Evolutionary conservation across 2,113 vertebrate genomes (phyloP), one percentile per base, ranked within the genome.

Genomic region (Nycticorax nycticorax): DNA sequence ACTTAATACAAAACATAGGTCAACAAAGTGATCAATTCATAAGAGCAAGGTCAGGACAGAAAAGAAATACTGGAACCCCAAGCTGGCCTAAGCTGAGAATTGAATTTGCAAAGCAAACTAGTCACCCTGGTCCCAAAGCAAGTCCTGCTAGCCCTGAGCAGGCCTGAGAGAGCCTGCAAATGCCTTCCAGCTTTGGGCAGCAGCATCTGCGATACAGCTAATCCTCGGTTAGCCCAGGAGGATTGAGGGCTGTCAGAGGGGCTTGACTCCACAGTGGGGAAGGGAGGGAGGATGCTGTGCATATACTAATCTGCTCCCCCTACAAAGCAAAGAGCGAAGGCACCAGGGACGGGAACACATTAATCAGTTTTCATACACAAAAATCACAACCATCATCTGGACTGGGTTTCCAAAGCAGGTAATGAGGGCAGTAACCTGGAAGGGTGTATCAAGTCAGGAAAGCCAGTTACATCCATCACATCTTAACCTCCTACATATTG

Each of bases 161-260:
- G 66, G 10, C 13, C 66, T 72, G 12, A 9, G 7, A 82, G 48
- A 39, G 73, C 10, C 17, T 30, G 27, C 26, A 50, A 59, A 60
- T 2, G 20, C 74, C 28, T 24, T 35, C 35, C 74, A 14, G 85
- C 63, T 82, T 52, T 4, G 39, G 63, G 84, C 76, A 74, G 89
- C 30, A 66, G 84, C 95, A 95, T 78, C 95, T 97, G 94, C 0
- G 8, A 93, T 64, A 57, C 35, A 56, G 95, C 89, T 96, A 92
- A 97, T 96, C 94, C 95, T 9, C 20, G 12, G 39, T 18, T 5
- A 92, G 79, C 63, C 75, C 0, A 0, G 48, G 30, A 57, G 91
- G 95, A 95, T 26, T 45, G 78, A 80, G 79, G 52, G 85, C 53
- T 45, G 53, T 24, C 67, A 67, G 92, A 87, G 80, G 75, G 55